Evolutionary conservation across 2,113 vertebrate species (phyloP), one percentile per base, ranked within the genome.

Genomic region (Holacanthus passer): DNA sequence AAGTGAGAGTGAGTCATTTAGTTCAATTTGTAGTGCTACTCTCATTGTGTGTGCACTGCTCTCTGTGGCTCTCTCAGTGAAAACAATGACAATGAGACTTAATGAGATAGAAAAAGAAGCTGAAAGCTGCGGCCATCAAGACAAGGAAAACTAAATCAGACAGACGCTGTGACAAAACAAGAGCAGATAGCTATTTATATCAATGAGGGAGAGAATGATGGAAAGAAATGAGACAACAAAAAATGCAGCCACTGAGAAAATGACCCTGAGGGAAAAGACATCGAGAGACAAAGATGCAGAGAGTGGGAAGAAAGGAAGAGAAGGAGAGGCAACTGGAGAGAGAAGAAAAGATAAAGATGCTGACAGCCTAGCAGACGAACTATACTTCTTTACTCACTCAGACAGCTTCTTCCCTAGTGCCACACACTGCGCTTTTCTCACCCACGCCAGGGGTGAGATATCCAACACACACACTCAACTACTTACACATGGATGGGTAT

Each of bases 171-270:
- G 58, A 69, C 58, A 67, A 65, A 73, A 69, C 5, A 3, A 56
- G 76, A 74, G 80, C 27, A 31, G 52, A 59, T 3, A 58, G 79
- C 68, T 81, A 71, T 86, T 86, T 81, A 74, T 83, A 75, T 71
- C 65, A 63, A 48, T 37, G 56, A 78, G 64, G 55, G 43, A 32
- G 35, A 17, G 48, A 31, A 20, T 45, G 66, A 75, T 70, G 24
- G 77, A 32, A 32, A 59, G 20, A 53, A 64, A 68, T 41, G 27
- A 64, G 41, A 47, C 81, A 74, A 59, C 12, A 17, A 53, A 68
- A 77, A 58, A 37, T 41, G 52, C 17, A 59, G 32, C 37, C 39
- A 52, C 13, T n/a, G 62, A 65, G 43, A 65, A 65, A 80, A 63
- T 72, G 45, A 60, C 45, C 55, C 29, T 13, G 68, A 47, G 39